These are phyloP conservation scores for Pygmarrhopalites habei DNA, from an alignment of 1,140 invertebrate species.

Conservation along the genomic window DNA sequence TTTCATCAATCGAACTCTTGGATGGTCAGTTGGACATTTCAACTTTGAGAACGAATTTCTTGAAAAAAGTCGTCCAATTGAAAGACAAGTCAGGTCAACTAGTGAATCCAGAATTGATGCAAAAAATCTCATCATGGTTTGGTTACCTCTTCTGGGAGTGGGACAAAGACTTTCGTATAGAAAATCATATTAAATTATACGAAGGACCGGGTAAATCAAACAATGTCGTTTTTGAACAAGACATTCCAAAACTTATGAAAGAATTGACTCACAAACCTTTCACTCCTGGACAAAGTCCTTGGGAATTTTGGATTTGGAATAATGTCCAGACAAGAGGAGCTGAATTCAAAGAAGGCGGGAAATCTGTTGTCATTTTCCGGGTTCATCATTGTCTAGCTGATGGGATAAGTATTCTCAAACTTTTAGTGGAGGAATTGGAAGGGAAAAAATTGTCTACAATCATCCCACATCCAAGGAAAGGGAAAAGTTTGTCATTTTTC, in stretches of 20 bases:
- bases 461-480: neutral
- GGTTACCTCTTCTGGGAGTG: constrained; percentile 1
- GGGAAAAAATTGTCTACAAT: neutral
- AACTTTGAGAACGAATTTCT: neutral
- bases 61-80: neutral
- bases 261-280: neutral
- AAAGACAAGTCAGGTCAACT: neutral
- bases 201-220: neutral
- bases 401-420: neutral
- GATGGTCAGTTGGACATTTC: neutral
- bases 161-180: neutral
- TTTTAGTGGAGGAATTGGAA: constrained; percentile 4
- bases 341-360: neutral
- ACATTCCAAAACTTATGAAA: neutral
- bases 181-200: neutral
- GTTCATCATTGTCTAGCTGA: neutral
- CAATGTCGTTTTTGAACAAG: neutral
- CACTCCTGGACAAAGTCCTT: neutral
- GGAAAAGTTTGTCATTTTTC: neutral
- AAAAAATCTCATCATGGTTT: neutral
- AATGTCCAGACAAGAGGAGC: neutral
- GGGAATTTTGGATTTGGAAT: constrained; percentile 1
- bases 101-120: neutral
- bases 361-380: neutral
- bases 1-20: neutral